phyloP scores from a whole-genome alignment of 2,113 vertebrate genomes.

The Dromas ardeola region DNA sequence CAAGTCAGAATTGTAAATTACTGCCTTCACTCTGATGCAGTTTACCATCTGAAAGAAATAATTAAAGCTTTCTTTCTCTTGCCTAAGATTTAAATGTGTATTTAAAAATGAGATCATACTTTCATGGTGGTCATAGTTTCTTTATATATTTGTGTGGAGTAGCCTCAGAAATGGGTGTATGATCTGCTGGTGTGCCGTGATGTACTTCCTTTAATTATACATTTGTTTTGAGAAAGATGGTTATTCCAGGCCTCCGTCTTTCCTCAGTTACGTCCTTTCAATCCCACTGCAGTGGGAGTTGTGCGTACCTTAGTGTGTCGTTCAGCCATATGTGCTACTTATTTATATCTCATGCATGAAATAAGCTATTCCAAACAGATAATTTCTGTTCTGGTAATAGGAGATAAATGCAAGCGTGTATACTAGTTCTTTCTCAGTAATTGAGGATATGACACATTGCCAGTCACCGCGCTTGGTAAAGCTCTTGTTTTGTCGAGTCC shows the following conservation, averaged over 20 bases:
- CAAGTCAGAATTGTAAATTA: constrained; percentile 10
- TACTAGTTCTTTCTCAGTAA: not conserved
- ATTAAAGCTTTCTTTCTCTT: constrained; percentile 38
- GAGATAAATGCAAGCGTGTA: not conserved
- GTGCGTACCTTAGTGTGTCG: not conserved
- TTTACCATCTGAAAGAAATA: constrained; percentile 49
- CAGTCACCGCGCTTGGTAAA: not conserved
- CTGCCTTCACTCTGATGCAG: not conserved
- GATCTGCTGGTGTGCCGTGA: not conserved
- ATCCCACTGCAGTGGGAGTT: not conserved
- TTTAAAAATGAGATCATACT: constrained; percentile 62
- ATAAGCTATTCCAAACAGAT: not conserved
- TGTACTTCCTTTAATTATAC: constrained; percentile 39
- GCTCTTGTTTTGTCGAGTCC: not conserved
- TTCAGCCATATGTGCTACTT: constrained; percentile 12
- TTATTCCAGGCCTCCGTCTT: not conserved
- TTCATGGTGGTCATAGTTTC: constrained; percentile 1
- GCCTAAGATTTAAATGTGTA: not conserved
- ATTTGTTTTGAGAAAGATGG: not conserved
- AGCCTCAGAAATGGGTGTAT: constrained; percentile 6
- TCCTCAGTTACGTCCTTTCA: not conserved
- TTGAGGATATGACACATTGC: constrained; percentile 1
- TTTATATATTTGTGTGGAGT: not conserved
- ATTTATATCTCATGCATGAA: constrained; percentile 36
- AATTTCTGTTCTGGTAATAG: not conserved